Evolutionary conservation across 2,113 vertebrate genomes (phyloP).

Genomic region (Baryphthengus martii): DNA sequence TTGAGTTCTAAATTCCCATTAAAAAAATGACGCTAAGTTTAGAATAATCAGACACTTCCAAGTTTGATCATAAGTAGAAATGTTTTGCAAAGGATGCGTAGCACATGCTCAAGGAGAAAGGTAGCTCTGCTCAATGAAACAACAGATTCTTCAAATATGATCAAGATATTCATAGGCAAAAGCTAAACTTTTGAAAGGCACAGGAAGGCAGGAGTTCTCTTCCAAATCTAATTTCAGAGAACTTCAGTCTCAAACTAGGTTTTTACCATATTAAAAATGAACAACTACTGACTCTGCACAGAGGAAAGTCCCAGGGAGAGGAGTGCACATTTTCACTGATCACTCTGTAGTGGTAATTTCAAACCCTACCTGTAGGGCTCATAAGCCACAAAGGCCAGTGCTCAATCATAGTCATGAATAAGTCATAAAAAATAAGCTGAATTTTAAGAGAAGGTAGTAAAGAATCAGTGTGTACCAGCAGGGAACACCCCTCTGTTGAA

Average conservation of each 20-base stretch:
- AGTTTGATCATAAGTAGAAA: neutral
- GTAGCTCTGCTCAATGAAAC: neutral
- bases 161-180: neutral
- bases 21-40: neutral
- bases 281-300: neutral
- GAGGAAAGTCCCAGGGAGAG: neutral
- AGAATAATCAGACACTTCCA: neutral
- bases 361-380: neutral
- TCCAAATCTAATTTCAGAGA: neutral
- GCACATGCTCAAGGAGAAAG: neutral
- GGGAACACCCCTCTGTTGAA: neutral
- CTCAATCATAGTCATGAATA: neutral
- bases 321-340: neutral
- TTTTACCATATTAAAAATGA: neutral
- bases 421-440: neutral
- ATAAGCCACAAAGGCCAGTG: neutral
- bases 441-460: neutral
- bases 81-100: neutral
- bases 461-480: neutral
- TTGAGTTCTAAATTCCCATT: neutral
- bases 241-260: neutral
- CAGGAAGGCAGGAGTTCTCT: neutral
- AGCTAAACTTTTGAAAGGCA: neutral
- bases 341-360: neutral
- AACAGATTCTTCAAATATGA: neutral